These are phyloP conservation scores for Valencia hispanica DNA, from an alignment of 2,797 vertebrate species.

Conservation along the genomic window DNA sequence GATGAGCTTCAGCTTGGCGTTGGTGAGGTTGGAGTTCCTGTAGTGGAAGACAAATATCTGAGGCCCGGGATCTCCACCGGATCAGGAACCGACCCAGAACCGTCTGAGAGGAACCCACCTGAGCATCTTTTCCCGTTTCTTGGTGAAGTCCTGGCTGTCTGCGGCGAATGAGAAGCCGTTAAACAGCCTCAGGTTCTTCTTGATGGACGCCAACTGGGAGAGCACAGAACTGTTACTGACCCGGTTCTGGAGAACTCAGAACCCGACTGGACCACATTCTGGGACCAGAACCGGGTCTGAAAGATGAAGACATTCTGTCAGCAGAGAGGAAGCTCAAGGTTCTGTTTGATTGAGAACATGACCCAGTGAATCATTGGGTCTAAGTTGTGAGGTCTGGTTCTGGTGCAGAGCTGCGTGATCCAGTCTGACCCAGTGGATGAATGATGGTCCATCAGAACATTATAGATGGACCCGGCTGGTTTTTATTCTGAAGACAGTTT, in stretches of 20 bases:
- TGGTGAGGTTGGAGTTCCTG: slow-evolving; percentile 77
- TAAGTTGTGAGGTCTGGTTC: too few relatives aligned
- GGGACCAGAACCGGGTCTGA: too few relatives aligned
- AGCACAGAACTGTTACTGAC: not conserved
- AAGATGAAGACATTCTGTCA: too few relatives aligned
- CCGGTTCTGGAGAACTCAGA: not conserved
- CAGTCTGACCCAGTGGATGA: too few relatives aligned
- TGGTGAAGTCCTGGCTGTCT: slow-evolving; percentile 88
- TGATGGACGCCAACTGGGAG: slow-evolving; percentile 69
- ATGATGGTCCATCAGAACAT: too few relatives aligned
- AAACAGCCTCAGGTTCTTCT: slow-evolving; percentile 94
- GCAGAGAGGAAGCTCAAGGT: too few relatives aligned
- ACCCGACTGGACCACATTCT: too few relatives aligned
- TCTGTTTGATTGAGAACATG: too few relatives aligned
- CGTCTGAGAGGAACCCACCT: slow-evolving; percentile 71
- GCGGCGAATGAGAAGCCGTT: slow-evolving; percentile 92
- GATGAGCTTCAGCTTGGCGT: slow-evolving; percentile 88
- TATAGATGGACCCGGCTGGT: too few relatives aligned
- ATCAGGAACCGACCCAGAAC: not conserved
- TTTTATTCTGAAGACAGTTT: not conserved
- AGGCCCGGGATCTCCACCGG: too few relatives aligned
- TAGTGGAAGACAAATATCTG: not conserved
- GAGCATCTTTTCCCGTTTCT: slow-evolving; percentile 89
- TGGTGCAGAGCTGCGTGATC: too few relatives aligned
- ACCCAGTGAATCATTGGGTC: too few relatives aligned